Evolutionary conservation across 1,140 invertebrate genomes (phyloP).

Genomic region (Odontomachus brunneus): DNA sequence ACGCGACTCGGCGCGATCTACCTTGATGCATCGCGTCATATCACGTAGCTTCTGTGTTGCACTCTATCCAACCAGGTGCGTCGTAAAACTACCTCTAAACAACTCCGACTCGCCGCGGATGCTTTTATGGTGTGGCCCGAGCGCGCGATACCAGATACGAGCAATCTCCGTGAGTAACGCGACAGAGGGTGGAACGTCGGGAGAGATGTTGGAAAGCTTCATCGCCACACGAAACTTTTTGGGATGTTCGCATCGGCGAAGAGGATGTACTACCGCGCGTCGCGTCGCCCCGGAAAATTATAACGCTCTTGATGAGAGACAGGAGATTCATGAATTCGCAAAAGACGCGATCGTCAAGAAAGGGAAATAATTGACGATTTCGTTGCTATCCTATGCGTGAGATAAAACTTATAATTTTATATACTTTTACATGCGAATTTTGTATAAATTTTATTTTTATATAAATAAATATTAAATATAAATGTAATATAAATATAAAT

Average conservation of each 20-base stretch:
- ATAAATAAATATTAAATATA: too few species aligned
- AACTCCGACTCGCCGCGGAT: conserved; percentile 48
- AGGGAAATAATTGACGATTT: too few species aligned
- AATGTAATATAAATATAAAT: too few species aligned
- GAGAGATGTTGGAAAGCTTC: conserved; percentile 32
- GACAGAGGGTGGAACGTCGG: conserved; percentile 13
- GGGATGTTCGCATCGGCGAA: conserved; percentile 22
- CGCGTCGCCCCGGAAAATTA: conserved; percentile 22
- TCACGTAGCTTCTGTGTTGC: conserved; percentile 47
- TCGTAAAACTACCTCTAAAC: conserved; percentile 50
- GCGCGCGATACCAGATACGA: conserved; percentile 52
- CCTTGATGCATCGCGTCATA: conserved; percentile 44
- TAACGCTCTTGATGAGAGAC: neutral
- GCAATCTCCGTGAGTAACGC: conserved; percentile 50
- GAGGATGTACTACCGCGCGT: neutral
- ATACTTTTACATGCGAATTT: too few species aligned
- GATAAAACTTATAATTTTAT: too few species aligned
- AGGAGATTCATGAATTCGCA: neutral
- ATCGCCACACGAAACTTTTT: conserved; percentile 44
- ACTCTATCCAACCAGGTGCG: conserved; percentile 29
- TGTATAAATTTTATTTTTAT: too few species aligned
- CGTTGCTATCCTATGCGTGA: too few species aligned
- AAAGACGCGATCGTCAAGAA: neutral
- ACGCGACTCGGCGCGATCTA: too few species aligned
- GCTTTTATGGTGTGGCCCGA: conserved; percentile 46